Evolutionary conservation across 1,140 invertebrate genomes (phyloP).

Genomic region (Penaeus japonicus): DNA sequence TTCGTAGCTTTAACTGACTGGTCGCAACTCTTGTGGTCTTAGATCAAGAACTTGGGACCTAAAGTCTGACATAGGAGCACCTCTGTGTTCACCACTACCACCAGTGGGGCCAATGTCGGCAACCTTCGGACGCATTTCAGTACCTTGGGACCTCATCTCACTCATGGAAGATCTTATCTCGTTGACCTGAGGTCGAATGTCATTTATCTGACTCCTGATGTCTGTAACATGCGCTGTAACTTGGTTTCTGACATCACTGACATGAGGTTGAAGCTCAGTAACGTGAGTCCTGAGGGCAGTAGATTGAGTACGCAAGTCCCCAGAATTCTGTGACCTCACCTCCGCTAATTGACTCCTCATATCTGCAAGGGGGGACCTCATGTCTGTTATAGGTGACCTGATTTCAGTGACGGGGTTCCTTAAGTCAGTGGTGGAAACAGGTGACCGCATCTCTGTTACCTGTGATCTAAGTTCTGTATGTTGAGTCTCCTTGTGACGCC

Average conservation of each 20-base stretch:
- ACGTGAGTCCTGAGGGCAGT: slow-evolving; percentile 26
- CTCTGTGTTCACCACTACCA: not conserved
- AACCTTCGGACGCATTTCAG: slow-evolving; percentile 28
- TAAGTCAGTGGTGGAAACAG: slow-evolving; percentile 14
- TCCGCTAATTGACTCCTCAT: slow-evolving; percentile 14
- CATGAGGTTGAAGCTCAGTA: slow-evolving; percentile 20
- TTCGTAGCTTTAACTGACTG: slow-evolving; percentile 22
- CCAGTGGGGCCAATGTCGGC: slow-evolving; percentile 1
- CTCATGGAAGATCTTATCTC: not conserved
- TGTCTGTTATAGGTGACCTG: slow-evolving; percentile 19
- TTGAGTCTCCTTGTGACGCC: slow-evolving; percentile 94
- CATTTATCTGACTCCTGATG: slow-evolving; percentile 25
- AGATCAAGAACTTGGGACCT: slow-evolving; percentile 43
- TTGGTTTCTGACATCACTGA: slow-evolving; percentile 33
- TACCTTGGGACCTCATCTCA: slow-evolving; percentile 24
- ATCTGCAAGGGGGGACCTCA: slow-evolving; percentile 13
- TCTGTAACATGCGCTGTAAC: slow-evolving; percentile 16
- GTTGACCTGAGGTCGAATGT: slow-evolving; percentile 24
- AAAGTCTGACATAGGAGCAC: slow-evolving; percentile 25
- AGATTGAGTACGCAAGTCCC: slow-evolving; percentile 25
- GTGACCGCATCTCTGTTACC: slow-evolving; percentile 24
- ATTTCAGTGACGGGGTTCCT: not conserved
- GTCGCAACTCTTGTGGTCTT: slow-evolving; percentile 38
- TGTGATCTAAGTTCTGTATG: slow-evolving; percentile 69
- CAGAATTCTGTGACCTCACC: slow-evolving; percentile 19